Evolutionary conservation across 1,140 invertebrate species (phyloP).

Genomic region (Charaxes varanes): DNA sequence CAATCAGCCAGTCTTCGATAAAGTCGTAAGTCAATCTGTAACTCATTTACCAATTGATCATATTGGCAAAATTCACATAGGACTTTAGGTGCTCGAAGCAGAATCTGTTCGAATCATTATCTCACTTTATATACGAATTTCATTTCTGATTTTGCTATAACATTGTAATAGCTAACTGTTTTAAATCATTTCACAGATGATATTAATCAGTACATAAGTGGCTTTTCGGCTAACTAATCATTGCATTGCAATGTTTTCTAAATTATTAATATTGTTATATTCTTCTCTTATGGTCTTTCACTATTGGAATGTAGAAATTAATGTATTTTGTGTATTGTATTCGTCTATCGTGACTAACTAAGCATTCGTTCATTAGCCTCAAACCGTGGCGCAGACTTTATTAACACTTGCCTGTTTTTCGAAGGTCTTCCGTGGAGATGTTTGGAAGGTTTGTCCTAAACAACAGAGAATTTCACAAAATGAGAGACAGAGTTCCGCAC

Average conservation of each 20-base stretch:
- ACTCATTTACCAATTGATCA: not conserved
- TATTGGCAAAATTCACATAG: not conserved
- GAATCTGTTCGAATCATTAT: not conserved
- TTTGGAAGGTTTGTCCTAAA: slow-evolving; percentile 79
- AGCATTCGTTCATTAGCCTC: slow-evolving; percentile 52
- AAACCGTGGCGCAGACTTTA: slow-evolving; percentile 61
- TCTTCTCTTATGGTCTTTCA: slow-evolving; percentile 16
- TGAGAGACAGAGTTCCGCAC: slow-evolving; percentile 60
- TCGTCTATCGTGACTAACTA: slow-evolving; percentile 47
- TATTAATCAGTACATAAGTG: slow-evolving; percentile 1
- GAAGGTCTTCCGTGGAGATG: slow-evolving; percentile 80
- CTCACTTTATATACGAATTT: too few relatives aligned
- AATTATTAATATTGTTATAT: slow-evolving; percentile 11
- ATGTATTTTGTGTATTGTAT: slow-evolving; percentile 17
- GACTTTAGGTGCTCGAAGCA: slow-evolving; percentile 11
- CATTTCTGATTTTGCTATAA: too few relatives aligned
- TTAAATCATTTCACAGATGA: not conserved
- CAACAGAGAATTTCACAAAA: slow-evolving; percentile 55
- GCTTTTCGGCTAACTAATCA: slow-evolving; percentile 10
- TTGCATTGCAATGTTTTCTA: slow-evolving; percentile 12
- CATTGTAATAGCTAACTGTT: too few relatives aligned
- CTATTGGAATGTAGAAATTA: slow-evolving; percentile 12
- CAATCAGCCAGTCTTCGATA: slow-evolving; percentile 89
- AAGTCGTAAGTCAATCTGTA: slow-evolving; percentile 74
- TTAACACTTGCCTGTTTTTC: slow-evolving; percentile 69